Evolutionary conservation across 2,113 vertebrate species (phyloP), one percentile per base, ranked within the genome.

Genomic region (Oryzias woworae): DNA sequence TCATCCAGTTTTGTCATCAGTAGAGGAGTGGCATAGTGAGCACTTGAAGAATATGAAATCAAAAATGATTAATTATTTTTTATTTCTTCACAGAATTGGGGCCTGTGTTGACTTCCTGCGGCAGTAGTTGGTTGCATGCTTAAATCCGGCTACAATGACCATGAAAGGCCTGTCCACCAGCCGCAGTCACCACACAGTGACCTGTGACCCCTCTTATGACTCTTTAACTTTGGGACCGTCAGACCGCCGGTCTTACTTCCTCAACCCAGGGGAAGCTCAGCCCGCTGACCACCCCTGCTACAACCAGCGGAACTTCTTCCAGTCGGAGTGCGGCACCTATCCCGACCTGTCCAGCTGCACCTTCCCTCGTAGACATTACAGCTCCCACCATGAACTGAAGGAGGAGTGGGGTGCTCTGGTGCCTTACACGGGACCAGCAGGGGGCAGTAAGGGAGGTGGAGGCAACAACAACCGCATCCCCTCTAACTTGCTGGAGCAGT

Each of bases 121-220:
- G 75, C 44, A 65, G 70, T 85, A 73, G 71, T 75, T 73, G 76
- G 86, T 79, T 83, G 81, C 66, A 67, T 71, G 48, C 41, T 3
- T 62, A 23, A 12, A 64, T 62, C 36, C 28, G 10, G 60, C 83
- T 83, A 71, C 66, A 5, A 92, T 90, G 91, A 94, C 92, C 78
- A 98, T 96, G 95, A 98, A 98, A 93, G 94, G 97, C 89, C 92
- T 98, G 88, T 92, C 95, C 81, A 93, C 94, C 85, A 95, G 93
- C 87, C 95, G 95, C 83, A 94, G 93, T 85, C 97, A 94, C 86
- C 94, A 96, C 69, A 90, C 93, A 0, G 94, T 97, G 77, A 95
- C 94, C 87, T 92, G 96, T 56, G 96, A 98, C 87, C 94, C 94
- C 69, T 88, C 91, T 23, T 89, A 86, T 1, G 89, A 90, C 71